These are phyloP conservation scores for Indicator maculatus DNA, from an alignment of 2,113 vertebrate species.

Conservation along the genomic window DNA sequence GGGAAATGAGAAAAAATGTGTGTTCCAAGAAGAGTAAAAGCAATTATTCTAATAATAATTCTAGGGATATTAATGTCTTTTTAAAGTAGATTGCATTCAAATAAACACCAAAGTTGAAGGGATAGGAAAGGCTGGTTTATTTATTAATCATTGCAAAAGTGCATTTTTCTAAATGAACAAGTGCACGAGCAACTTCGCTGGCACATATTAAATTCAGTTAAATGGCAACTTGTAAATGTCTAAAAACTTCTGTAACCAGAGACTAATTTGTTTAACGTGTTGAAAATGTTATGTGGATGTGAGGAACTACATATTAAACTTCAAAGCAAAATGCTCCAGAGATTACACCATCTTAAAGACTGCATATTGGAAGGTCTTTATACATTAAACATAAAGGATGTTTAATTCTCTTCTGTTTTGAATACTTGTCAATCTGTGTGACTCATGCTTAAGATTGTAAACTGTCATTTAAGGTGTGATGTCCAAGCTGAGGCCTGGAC, in stretches of 20 bases:
- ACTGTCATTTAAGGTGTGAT: slow-evolving; percentile 71
- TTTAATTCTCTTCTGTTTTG: slow-evolving; percentile 69
- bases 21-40: slow-evolving; percentile 85
- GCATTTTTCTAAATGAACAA: slow-evolving; percentile 80
- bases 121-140: slow-evolving; percentile 77
- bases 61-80: slow-evolving; percentile 89
- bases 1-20: slow-evolving; percentile 90
- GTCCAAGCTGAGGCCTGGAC: slow-evolving; percentile 67
- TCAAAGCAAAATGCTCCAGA: slow-evolving; percentile 81
- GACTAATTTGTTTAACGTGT: slow-evolving; percentile 85
- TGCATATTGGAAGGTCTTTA: slow-evolving; percentile 67
- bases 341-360: slow-evolving; percentile 78
- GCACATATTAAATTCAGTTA: slow-evolving; percentile 81
- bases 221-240: slow-evolving; percentile 82
- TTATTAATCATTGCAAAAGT: slow-evolving; percentile 81
- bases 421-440: slow-evolving; percentile 61
- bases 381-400: slow-evolving; percentile 68
- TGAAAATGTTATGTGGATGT: slow-evolving; percentile 82
- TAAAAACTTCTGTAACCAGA: slow-evolving; percentile 84
- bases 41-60: slow-evolving; percentile 97
- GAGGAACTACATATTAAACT: slow-evolving; percentile 82
- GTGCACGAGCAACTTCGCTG: slow-evolving; percentile 70
- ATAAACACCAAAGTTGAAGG: slow-evolving; percentile 83
- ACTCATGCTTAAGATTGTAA: slow-evolving; percentile 55
- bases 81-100: slow-evolving; percentile 90